Percentiles rank a stretch among this genome's conserved stretches.
Conservation (phyloP, 2,113 vertebrate species). For the Pionites leucogaster region DNA sequence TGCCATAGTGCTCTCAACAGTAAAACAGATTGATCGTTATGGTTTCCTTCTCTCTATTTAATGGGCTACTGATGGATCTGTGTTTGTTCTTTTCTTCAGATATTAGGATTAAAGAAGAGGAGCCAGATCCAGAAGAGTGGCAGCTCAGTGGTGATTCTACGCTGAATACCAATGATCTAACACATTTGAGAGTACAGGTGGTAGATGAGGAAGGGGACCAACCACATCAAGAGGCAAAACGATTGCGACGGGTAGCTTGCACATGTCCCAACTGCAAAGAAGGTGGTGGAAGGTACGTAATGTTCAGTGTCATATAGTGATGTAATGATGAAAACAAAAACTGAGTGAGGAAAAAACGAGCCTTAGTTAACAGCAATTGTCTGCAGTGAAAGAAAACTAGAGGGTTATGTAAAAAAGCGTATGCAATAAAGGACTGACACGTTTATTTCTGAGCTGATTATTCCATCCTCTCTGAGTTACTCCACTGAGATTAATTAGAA, state of each 20-base stretch:
- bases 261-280: conserved; percentile 99
- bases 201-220: conserved; percentile 95
- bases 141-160: conserved; percentile 95
- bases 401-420: not conserved
- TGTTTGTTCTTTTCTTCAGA: conserved; percentile 78
- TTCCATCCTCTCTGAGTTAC: not conserved
- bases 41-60: conserved; percentile 34
- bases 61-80: conserved; percentile 43
- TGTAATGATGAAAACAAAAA: not conserved
- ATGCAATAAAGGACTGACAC: not conserved
- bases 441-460: not conserved
- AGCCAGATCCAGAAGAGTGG: conserved; percentile 97
- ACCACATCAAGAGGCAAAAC: conserved; percentile 92
- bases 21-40: conserved; percentile 35
- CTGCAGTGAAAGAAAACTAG: not conserved
- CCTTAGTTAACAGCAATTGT: not conserved
- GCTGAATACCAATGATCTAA: conserved; percentile 94
- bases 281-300: conserved; percentile 91
- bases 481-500: not conserved
- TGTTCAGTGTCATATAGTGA: not conserved
- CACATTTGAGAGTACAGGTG: conserved; percentile 91
- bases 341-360: not conserved
- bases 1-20: not conserved
- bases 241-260: conserved; percentile 94
- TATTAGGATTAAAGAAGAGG: conserved; percentile 97